Evolutionary conservation across 1,140 invertebrate species (phyloP).

Genomic region (Sarcophaga bullata): DNA sequence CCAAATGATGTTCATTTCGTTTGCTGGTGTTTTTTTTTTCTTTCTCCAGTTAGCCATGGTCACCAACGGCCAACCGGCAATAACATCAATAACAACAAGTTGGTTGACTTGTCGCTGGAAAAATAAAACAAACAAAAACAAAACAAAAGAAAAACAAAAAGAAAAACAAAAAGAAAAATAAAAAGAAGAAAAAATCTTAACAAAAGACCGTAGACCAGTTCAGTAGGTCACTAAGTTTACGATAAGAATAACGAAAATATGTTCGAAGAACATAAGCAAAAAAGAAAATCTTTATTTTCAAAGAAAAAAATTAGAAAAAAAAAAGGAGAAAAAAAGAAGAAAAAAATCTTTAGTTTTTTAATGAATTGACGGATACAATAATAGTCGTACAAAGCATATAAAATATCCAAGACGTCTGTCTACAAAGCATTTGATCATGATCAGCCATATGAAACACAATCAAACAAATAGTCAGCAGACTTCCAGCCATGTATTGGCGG

Average conservation of each 20-base stretch:
- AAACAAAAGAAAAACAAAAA: background rate
- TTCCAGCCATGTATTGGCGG: background rate
- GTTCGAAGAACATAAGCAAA: background rate
- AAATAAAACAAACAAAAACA: background rate
- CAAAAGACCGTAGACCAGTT: conserved; percentile 27
- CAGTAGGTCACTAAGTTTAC: conserved; percentile 39
- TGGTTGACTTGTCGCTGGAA: conserved; percentile 27
- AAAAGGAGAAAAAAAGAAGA: too few relatives aligned
- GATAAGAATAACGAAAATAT: conserved; percentile 25
- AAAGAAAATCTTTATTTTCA: background rate
- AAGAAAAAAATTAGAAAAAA: too few relatives aligned
- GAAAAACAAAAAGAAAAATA: background rate
- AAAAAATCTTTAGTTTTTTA: background rate
- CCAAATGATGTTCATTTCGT: background rate
- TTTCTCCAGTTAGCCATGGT: background rate
- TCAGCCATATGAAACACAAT: background rate
- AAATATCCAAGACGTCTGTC: conserved; percentile 9
- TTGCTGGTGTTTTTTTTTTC: background rate
- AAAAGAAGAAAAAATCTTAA: background rate
- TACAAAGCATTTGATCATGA: background rate
- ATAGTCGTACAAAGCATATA: background rate
- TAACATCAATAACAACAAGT: background rate
- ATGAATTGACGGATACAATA: conserved; percentile 28
- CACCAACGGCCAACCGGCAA: background rate
- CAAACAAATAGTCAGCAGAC: background rate